These are phyloP conservation scores for Maconellicoccus hirsutus DNA, from an alignment of 1,140 invertebrate genomes.

Conservation along the genomic window DNA sequence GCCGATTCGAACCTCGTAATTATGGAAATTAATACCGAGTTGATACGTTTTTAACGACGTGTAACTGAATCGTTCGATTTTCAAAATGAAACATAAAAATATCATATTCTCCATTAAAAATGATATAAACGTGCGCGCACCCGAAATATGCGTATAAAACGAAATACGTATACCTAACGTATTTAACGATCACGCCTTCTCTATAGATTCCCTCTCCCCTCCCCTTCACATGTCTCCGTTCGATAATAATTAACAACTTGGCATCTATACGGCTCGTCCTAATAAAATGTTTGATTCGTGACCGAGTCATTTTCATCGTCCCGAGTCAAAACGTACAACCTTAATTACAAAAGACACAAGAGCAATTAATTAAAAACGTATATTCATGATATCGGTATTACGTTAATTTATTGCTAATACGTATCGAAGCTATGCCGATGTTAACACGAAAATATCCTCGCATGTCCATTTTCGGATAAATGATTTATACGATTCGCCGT, in stretches of 20 bases:
- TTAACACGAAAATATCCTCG: neutral
- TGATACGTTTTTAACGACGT: constrained; percentile 8
- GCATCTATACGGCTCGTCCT: neutral
- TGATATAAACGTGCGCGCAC: constrained; percentile 6
- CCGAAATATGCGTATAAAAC: neutral
- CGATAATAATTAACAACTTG: neutral
- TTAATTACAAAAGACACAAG: neutral
- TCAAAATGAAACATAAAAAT: constrained; percentile 1
- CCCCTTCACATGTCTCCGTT: neutral
- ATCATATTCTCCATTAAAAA: neutral
- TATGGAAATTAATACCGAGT: constrained; percentile 2
- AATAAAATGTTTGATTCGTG: neutral
- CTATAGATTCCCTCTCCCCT: neutral
- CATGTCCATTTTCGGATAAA: neutral
- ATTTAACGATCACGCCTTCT: neutral
- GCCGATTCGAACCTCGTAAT: neutral
- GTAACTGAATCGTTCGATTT: neutral
- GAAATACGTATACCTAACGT: neutral
- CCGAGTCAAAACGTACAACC: neutral
- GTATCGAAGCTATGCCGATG: too few species aligned
- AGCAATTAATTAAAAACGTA: neutral
- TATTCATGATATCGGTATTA: neutral
- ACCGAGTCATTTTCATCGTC: neutral
- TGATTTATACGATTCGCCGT: too few species aligned
- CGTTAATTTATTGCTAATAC: neutral